phyloP scores from a whole-genome alignment of 1,140 invertebrate species.

The Drosophila arawakana region DNA sequence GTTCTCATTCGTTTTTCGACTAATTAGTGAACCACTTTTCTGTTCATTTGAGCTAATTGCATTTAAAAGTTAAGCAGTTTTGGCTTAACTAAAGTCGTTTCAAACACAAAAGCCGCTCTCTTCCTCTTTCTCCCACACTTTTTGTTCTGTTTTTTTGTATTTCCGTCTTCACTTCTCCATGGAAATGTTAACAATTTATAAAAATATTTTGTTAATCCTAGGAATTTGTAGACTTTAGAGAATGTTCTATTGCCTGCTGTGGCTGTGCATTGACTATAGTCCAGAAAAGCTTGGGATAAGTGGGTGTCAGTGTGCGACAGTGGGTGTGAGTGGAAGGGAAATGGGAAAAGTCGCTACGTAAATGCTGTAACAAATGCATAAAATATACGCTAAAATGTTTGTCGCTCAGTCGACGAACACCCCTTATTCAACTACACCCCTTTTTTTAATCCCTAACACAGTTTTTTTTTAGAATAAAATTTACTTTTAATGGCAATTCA shows the following conservation, averaged over 20 bases:
- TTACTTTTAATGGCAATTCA: no score
- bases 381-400: conserved; percentile 39
- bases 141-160: neutral
- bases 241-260: conserved; percentile 11
- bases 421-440: neutral
- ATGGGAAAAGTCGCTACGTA: neutral
- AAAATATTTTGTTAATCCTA: conserved; percentile 14
- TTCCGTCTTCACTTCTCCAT: neutral
- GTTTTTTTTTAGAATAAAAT: no score
- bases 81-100: conserved; percentile 30
- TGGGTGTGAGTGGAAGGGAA: neutral
- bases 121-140: neutral
- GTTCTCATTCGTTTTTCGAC: neutral
- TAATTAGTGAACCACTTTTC: conserved; percentile 2
- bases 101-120: conserved; percentile 1
- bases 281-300: neutral
- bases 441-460: neutral
- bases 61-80: conserved; percentile 21
- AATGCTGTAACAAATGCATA: conserved; percentile 8
- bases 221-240: conserved; percentile 14
- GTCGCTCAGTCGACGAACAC: neutral
- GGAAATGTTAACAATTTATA: conserved; percentile 16
- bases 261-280: neutral
- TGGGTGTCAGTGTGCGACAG: neutral
- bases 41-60: conserved; percentile 34